Percentiles rank a stretch among this genome's conserved stretches.
phyloP scores from a whole-genome alignment of 2,113 vertebrate species.

The Heterocephalus glaber region DNA sequence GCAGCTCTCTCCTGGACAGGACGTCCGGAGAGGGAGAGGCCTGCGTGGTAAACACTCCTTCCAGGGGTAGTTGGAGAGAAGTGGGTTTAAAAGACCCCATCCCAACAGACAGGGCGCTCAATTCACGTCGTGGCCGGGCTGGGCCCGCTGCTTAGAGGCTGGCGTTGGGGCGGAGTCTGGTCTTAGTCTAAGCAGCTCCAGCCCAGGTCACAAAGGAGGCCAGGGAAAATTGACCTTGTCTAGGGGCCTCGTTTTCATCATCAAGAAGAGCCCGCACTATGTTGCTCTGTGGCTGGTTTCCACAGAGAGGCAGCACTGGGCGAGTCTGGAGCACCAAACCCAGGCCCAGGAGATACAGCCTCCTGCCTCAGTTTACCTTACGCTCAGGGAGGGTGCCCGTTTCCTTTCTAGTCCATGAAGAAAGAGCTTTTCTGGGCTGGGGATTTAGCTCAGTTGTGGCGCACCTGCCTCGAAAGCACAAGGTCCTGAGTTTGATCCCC shows the following conservation, averaged over 20 bases:
- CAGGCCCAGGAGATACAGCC: neutral
- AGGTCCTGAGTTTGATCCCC: too few relatives aligned
- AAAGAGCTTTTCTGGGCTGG: conserved; percentile 49
- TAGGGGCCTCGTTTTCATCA: neutral
- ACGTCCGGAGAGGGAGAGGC: conserved; percentile 37
- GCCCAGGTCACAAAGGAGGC: neutral
- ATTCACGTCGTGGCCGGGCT: too few relatives aligned
- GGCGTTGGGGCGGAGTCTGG: neutral
- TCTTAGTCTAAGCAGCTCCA: neutral
- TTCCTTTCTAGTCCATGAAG: neutral
- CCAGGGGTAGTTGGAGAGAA: neutral
- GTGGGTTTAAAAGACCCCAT: neutral
- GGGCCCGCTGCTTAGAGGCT: neutral
- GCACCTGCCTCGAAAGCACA: too few relatives aligned
- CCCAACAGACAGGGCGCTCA: too few relatives aligned
- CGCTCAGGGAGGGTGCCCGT: neutral
- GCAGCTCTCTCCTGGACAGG: conserved; percentile 59
- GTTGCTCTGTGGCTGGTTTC: neutral
- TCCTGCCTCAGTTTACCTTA: neutral
- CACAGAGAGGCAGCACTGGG: neutral
- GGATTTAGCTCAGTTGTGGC: too few relatives aligned
- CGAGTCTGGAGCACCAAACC: neutral
- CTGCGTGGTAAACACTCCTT: conserved; percentile 27
- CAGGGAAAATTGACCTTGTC: neutral
- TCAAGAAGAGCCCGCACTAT: neutral